Base-by-base conservation (phyloP, 2,888 invertebrate species). In the Acrobasis repandana region DNA sequence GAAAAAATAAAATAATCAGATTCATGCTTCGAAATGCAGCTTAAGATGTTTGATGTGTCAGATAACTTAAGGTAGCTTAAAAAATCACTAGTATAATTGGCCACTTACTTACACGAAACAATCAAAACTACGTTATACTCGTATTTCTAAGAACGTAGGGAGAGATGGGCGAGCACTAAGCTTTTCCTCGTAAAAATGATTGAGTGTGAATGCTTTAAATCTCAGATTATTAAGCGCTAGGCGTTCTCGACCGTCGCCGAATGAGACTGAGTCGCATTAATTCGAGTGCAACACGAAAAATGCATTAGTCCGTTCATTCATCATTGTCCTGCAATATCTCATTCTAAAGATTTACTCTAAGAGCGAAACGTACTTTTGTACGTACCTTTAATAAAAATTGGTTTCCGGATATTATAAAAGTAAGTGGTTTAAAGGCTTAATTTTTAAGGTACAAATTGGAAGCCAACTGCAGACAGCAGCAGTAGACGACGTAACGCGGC, bases 261-360 rank as follows among this genome's bases (percentile, higher is more conserved):
- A 75, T 77, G 78, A 75, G 80, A 80, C 77, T 75, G 74, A 75
- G 77, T 76, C 79, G 83, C 85, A 90, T 91, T 90, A 89, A 90
- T 88, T 89, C 91, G 88, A 91, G 89, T 90, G 91, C 90, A 90
- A 90, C 91, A 91, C 87, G 92, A 89, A 90, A 91, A 91, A 90
- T 91, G 91, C 92, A 92, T 92, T 92, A 91, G 70, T 71, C 73
- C 72, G 78, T 68, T 79, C 82, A 87, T 90, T 85, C 80, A 79
- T 90, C 88, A 86, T 80, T 86, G 86, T 85, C 83, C 83, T 78
- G 75, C 67, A 70, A 70, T 72, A 68, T 72, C 70, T 67, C 64
- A 64, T 63, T 65, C 52, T 58, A 56, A 43, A 49, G 34, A 38
- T 48, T 57, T 16, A 16, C 16, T 14, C 14, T 43, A 43, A 43